Evolutionary conservation across 1,140 invertebrate species (phyloP).

Genomic region (Camponotus vicinus): DNA sequence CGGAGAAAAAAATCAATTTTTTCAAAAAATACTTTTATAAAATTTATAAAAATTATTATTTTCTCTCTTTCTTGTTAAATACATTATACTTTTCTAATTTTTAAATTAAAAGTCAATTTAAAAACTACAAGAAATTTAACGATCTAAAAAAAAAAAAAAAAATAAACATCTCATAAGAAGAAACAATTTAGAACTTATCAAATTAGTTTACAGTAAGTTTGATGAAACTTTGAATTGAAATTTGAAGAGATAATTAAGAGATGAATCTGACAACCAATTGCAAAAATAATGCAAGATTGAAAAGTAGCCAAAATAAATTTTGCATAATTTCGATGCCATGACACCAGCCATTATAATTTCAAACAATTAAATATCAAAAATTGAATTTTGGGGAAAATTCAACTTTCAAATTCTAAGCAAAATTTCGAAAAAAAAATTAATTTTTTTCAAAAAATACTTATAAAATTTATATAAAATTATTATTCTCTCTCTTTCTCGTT

Average conservation of each 20-base stretch:
- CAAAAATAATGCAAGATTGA: slow-evolving; percentile 1
- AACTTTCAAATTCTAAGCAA: too few relatives aligned
- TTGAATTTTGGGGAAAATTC: background rate
- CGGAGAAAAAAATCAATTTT: background rate
- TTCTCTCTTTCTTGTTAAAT: background rate
- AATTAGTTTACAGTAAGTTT: background rate
- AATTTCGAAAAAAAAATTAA: background rate
- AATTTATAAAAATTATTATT: too few relatives aligned
- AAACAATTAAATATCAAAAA: background rate
- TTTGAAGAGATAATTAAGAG: background rate
- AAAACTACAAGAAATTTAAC: background rate
- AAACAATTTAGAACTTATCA: background rate
- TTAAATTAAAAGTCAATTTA: background rate
- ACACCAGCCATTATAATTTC: too few relatives aligned
- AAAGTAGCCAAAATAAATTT: background rate
- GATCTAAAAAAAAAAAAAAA: background rate
- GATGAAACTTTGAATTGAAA: background rate
- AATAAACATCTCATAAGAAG: background rate
- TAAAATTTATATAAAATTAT: too few relatives aligned
- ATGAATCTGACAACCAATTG: background rate
- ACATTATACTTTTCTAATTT: background rate
- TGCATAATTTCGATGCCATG: too few relatives aligned
- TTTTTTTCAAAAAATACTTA: background rate
- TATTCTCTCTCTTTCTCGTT: background rate
- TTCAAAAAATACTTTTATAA: background rate